phyloP scores from a whole-genome alignment of 2,797 vertebrate genomes.

The Oreochromis mossambicus region DNA sequence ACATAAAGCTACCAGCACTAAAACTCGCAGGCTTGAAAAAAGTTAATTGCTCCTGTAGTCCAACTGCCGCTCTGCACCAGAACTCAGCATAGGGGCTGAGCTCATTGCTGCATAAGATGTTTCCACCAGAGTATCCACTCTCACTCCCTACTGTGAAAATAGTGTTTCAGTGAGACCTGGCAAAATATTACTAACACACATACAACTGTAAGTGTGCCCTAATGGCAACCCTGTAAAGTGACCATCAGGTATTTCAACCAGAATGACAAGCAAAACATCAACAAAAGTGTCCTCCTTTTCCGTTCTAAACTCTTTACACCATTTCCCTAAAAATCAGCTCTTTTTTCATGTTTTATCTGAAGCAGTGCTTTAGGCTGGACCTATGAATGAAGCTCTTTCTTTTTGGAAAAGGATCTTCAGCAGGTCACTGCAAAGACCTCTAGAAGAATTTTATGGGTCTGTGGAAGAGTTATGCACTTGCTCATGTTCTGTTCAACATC shows the following conservation, averaged over 20 bases:
- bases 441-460: background rate
- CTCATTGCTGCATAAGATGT: background rate
- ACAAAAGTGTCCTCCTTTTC: background rate
- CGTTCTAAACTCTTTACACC: background rate
- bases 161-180: background rate
- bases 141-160: background rate
- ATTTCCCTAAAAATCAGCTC: background rate
- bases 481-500: background rate
- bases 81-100: background rate
- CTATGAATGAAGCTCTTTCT: background rate
- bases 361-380: background rate
- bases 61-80: background rate
- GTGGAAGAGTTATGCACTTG: background rate
- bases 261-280: background rate
- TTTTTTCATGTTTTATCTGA: background rate
- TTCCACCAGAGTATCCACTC: background rate
- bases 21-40: background rate
- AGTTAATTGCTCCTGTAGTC: background rate
- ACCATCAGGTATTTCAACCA: background rate
- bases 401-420: background rate
- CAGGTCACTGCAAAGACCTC: background rate
- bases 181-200: background rate
- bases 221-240: constrained; percentile 18
- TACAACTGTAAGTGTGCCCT: background rate
- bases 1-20: background rate